These are phyloP conservation scores for Acanthoscelides obtectus DNA, from an alignment of 2,888 invertebrate genomes.

Conservation along the genomic window DNA sequence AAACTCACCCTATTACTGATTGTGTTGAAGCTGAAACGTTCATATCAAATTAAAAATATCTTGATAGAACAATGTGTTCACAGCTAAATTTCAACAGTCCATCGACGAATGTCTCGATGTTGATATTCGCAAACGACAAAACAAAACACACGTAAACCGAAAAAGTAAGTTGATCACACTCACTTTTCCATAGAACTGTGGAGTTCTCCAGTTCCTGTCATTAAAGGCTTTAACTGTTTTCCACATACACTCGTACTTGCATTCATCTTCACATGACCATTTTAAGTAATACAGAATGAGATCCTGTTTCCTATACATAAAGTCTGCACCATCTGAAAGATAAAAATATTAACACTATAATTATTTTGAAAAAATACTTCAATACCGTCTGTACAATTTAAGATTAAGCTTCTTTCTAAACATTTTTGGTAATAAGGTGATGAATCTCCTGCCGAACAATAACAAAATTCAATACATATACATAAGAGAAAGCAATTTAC, in stretches of 20 bases:
- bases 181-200: slow-evolving; percentile 95
- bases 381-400: slow-evolving; percentile 54
- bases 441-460: slow-evolving; percentile 49
- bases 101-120: no score
- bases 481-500: background rate
- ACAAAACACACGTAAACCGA: no score
- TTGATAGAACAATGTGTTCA: no score
- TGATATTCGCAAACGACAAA: no score
- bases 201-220: slow-evolving; percentile 63
- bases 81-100: no score
- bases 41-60: no score
- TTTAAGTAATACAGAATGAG: slow-evolving; percentile 46
- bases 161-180: slow-evolving; percentile 17
- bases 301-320: slow-evolving; percentile 30
- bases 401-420: slow-evolving; percentile 46
- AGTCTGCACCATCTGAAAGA: slow-evolving; percentile 31
- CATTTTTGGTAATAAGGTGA: slow-evolving; percentile 56
- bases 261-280: slow-evolving; percentile 88
- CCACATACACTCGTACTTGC: slow-evolving; percentile 92
- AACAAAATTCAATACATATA: background rate
- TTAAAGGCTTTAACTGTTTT: slow-evolving; percentile 74
- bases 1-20: no score
- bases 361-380: slow-evolving; percentile 9
- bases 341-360: background rate
- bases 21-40: no score